Conservation (phyloP, 1,140 invertebrate genomes). For the Brachionus paranguensis region DNA sequence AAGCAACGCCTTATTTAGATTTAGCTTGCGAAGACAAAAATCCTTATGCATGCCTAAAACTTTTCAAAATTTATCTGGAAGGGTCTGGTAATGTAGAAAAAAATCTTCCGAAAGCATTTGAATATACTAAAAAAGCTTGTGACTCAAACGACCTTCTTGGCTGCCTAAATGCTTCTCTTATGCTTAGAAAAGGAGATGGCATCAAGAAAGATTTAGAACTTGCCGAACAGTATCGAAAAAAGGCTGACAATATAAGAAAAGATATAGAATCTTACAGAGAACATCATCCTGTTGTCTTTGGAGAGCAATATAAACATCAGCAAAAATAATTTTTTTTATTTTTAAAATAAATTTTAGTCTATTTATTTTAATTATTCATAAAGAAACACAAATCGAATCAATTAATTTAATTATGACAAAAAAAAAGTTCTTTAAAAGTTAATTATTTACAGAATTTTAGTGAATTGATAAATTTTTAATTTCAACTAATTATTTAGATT, state of each 20-base stretch:
- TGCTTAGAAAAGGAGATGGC: slow-evolving; percentile 30
- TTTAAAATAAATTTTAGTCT: background rate
- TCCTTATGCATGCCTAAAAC: slow-evolving; percentile 8
- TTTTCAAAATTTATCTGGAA: slow-evolving; percentile 39
- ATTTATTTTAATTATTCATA: background rate
- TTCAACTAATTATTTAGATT: too few species aligned
- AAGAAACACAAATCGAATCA: background rate
- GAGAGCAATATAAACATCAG: slow-evolving; percentile 17
- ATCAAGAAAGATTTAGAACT: slow-evolving; percentile 1
- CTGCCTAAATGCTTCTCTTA: slow-evolving; percentile 35
- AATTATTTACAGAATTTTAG: too few species aligned
- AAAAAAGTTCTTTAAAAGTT: too few species aligned
- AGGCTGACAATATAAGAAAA: background rate
- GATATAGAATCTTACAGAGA: background rate
- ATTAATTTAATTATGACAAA: too few species aligned
- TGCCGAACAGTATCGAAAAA: slow-evolving; percentile 18
- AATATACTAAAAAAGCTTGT: background rate
- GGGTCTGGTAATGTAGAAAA: background rate
- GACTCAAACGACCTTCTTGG: slow-evolving; percentile 23
- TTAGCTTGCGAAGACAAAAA: slow-evolving; percentile 34
- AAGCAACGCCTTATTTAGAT: background rate
- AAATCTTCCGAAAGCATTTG: slow-evolving; percentile 16
- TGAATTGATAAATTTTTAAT: too few species aligned
- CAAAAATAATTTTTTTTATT: background rate
- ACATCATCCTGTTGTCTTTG: background rate